Percentiles rank a stretch among this genome's conserved stretches.
These are phyloP conservation scores for Leptopilina myrica DNA, from an alignment of 2,888 invertebrate species.

Conservation along the genomic window DNA sequence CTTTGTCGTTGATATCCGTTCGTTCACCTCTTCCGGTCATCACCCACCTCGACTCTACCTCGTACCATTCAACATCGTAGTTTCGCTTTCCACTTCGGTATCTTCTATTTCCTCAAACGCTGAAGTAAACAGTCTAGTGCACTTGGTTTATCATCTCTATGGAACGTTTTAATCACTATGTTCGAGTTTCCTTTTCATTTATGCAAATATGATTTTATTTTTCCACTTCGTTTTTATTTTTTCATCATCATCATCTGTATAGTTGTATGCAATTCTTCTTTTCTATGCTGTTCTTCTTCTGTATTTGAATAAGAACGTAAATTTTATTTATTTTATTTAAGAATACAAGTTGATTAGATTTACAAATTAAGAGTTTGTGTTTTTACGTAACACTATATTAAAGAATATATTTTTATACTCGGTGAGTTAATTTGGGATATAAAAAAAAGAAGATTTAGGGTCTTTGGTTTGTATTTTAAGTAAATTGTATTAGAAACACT, in stretches of 20 bases:
- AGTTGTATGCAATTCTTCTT: neutral
- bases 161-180: neutral
- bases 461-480: neutral
- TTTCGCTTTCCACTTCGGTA: constrained; percentile 15
- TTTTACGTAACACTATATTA: no score
- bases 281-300: neutral
- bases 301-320: neutral
- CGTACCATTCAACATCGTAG: constrained; percentile 51
- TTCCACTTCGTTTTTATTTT: no score
- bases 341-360: no score
- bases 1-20: constrained; percentile 65
- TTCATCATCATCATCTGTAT: no score
- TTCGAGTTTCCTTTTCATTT: neutral
- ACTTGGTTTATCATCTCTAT: constrained; percentile 7
- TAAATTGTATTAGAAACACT: neutral
- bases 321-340: neutral
- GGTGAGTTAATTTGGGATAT: no score
- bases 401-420: no score
- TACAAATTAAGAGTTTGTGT: no score
- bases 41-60: constrained; percentile 62
- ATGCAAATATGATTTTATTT: neutral
- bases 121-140: neutral
- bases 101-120: neutral
- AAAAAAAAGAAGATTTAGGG: neutral
- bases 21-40: constrained; percentile 70